Percentiles rank a stretch among this genome's conserved stretches.
Evolutionary conservation across 2,797 vertebrate genomes (phyloP).

Genomic region (Artibeus jamaicensis): DNA sequence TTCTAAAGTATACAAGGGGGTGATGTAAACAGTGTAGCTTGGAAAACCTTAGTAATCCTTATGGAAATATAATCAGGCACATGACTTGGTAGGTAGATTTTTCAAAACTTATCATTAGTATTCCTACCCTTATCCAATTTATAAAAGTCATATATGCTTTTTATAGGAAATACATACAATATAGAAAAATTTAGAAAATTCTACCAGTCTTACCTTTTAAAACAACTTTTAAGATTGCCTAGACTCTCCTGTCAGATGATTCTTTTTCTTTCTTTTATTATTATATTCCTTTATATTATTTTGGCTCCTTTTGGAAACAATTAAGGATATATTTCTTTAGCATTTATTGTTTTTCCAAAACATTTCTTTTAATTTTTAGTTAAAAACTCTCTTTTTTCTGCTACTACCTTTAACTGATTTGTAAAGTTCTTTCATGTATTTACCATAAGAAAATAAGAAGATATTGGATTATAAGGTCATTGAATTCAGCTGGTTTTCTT

Average conservation of each 20-base stretch:
- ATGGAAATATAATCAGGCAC: neutral
- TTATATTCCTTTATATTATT: neutral
- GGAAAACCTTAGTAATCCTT: neutral
- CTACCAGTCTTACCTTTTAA: neutral
- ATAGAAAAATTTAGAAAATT: neutral
- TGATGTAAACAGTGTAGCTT: neutral
- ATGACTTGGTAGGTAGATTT: neutral
- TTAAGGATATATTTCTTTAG: neutral
- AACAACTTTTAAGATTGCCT: neutral
- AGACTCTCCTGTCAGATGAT: neutral
- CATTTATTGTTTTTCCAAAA: neutral
- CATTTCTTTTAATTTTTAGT: neutral
- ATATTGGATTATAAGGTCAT: neutral
- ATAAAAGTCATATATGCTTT: neutral
- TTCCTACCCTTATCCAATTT: neutral
- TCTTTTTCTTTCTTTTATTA: constrained; percentile 3
- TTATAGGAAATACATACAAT: constrained; percentile 1
- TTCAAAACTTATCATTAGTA: neutral
- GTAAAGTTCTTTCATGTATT: neutral
- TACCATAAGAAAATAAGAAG: neutral
- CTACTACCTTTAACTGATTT: neutral
- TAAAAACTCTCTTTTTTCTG: neutral
- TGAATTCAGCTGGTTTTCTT: neutral
- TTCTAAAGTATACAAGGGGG: neutral
- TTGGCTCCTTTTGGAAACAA: constrained; percentile 23